Evolutionary conservation across 2,113 vertebrate species (phyloP).

Genomic region (Plestiodon gilberti): DNA sequence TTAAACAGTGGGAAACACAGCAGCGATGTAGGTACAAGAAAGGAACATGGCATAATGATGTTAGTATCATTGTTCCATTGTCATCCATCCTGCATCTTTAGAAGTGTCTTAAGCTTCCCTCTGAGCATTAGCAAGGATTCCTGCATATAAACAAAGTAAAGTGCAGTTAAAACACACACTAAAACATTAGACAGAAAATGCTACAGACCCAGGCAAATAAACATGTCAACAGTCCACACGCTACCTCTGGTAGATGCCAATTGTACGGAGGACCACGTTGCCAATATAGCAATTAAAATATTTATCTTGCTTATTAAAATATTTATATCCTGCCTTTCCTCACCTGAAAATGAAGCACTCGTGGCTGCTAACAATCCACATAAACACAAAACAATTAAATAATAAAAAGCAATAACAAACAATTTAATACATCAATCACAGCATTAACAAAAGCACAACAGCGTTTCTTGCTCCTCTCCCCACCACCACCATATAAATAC

Average conservation of each 20-base stretch:
- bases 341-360: too few species aligned
- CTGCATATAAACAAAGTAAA: slow-evolving; percentile 50
- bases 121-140: slow-evolving; percentile 51
- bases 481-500: too few species aligned
- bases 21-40: slow-evolving; percentile 68
- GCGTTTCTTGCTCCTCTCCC: too few species aligned
- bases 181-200: slow-evolving; percentile 36
- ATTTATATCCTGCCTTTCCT: too few species aligned
- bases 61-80: slow-evolving; percentile 63
- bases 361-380: too few species aligned
- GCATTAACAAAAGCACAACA: too few species aligned
- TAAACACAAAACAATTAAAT: too few species aligned
- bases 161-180: slow-evolving; percentile 27
- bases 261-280: background rate
- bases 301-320: too few species aligned
- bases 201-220: slow-evolving; percentile 18
- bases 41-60: slow-evolving; percentile 67
- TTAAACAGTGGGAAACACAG: slow-evolving; percentile 73
- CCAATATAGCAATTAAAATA: too few species aligned
- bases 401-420: too few species aligned
- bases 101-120: slow-evolving; percentile 53
- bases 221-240: slow-evolving; percentile 31
- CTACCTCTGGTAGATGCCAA: slow-evolving; percentile 26
- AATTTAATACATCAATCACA: too few species aligned
- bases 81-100: slow-evolving; percentile 59